Base-by-base conservation (phyloP, 2,888 invertebrate genomes). In the Gari tellinella region DNA sequence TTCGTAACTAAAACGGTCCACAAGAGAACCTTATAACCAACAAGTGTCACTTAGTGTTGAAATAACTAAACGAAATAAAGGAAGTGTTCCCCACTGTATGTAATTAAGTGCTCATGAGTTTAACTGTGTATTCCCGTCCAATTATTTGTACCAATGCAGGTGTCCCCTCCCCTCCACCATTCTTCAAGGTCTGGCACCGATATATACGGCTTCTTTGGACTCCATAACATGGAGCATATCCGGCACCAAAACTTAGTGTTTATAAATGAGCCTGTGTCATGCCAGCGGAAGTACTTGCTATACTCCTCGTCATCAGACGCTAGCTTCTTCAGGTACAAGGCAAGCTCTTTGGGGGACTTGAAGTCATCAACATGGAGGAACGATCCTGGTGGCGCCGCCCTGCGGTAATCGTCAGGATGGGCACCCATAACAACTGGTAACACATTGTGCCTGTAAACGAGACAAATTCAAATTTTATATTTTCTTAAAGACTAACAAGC, bases 311-410 rank as follows among this genome's bases (percentile, higher is more conserved):
- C 97, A 91, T 98, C 96, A 79, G 94, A 94, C 90, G 97, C 97
- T 68, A 98, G 93, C 53, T 95, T 94, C 74, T 95, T 94, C 64
- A 99, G 93, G 92, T 97, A 97, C 37, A 94, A 94, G 37, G 98
- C 98, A 78, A 98, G 93, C 84, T 96, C 96, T 85, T 95, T 95
- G 0, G 98, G 95, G 26, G 95, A 95, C 23, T 95, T 94, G 91
- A 98, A 98, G 91, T 98, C 97, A 90, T 98, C 98, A 14, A 98
- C 97, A 92, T 98, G 98, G 65, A 98, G 95, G 92, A 96, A 98
- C 1, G 98, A 98, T 85, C 96, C 95, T 90, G 96, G 95, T 0
- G 98, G 98, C 7, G 98, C 96, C 81, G 95, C 95, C 52, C 95
- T 94, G 75, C 95, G 95, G 92, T 98, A 99, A 91, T 98, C 98